Evolutionary conservation across 2,797 vertebrate species (phyloP).

Genomic region (Gallinago nigripennis): DNA sequence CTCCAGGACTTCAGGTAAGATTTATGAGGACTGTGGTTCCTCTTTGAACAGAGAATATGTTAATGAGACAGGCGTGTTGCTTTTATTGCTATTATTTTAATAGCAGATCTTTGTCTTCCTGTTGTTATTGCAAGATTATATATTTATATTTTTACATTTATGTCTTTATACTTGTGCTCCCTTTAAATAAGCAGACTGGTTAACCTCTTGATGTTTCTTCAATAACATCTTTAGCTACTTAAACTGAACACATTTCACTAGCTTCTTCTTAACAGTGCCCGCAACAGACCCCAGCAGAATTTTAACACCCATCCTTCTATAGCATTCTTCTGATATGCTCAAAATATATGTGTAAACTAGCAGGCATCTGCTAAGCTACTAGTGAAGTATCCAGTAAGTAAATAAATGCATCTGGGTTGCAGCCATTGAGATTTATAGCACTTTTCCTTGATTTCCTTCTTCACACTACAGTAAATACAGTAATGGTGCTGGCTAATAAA

Average conservation of each 20-base stretch:
- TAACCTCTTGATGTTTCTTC: slow-evolving; percentile 3
- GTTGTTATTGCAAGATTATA: neutral
- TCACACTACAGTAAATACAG: slow-evolving; percentile 71
- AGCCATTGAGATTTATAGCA: slow-evolving; percentile 62
- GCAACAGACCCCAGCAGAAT: slow-evolving; percentile 43
- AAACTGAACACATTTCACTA: neutral
- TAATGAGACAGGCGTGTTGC: neutral
- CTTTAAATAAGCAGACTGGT: neutral
- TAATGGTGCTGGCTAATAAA: slow-evolving; percentile 68
- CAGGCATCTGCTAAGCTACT: slow-evolving; percentile 61
- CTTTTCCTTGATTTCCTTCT: slow-evolving; percentile 55
- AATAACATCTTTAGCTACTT: neutral
- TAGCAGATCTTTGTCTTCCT: neutral
- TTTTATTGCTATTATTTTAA: neutral
- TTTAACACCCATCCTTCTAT: slow-evolving; percentile 43
- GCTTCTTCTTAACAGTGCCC: slow-evolving; percentile 14
- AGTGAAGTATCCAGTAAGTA: slow-evolving; percentile 63
- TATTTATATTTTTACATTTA: neutral
- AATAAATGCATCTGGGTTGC: slow-evolving; percentile 71
- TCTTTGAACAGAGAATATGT: neutral
- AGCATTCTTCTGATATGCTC: slow-evolving; percentile 49
- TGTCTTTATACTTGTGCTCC: neutral
- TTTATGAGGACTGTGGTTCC: neutral
- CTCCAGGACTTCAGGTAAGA: neutral
- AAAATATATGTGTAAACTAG: slow-evolving; percentile 61